phyloP scores from a whole-genome alignment of 2,797 vertebrate species.

The Acipenser ruthenus region DNA sequence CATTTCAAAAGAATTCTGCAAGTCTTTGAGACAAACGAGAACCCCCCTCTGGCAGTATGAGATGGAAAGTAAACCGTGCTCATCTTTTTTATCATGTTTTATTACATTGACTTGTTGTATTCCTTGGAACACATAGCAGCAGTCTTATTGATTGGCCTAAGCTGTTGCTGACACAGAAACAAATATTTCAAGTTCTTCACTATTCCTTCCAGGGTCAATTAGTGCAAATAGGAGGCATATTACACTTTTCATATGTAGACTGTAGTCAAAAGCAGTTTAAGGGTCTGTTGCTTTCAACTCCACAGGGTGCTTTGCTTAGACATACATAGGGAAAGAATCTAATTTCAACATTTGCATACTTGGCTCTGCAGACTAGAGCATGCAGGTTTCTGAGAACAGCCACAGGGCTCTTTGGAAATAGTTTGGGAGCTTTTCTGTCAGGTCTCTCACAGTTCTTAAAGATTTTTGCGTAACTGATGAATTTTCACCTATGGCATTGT shows the following conservation, averaged over 20 bases:
- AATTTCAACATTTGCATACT: constrained; percentile 9
- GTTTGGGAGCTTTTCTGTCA: constrained; percentile 13
- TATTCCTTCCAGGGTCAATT: constrained; percentile 2
- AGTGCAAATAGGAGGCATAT: constrained; percentile 1
- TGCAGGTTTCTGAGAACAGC: background rate
- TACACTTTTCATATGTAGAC: background rate
- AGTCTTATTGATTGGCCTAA: too few relatives aligned
- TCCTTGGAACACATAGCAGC: too few relatives aligned
- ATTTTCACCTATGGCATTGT: too few relatives aligned
- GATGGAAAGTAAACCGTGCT: too few relatives aligned
- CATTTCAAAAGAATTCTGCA: too few relatives aligned
- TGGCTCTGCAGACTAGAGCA: background rate
- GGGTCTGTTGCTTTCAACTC: constrained; percentile 16
- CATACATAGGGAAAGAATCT: background rate
- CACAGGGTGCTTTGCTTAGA: constrained; percentile 6
- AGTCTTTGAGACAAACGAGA: too few relatives aligned
- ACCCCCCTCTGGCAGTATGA: too few relatives aligned
- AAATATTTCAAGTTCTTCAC: background rate
- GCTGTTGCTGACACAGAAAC: too few relatives aligned
- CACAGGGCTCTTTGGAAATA: constrained; percentile 19
- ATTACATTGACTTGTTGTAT: too few relatives aligned
- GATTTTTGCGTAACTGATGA: too few relatives aligned
- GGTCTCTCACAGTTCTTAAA: too few relatives aligned
- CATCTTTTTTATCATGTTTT: too few relatives aligned
- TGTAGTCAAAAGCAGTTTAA: constrained; percentile 17